Conservation (phyloP, 1,140 invertebrate species). For the Macrobrachium nipponense region DNA sequence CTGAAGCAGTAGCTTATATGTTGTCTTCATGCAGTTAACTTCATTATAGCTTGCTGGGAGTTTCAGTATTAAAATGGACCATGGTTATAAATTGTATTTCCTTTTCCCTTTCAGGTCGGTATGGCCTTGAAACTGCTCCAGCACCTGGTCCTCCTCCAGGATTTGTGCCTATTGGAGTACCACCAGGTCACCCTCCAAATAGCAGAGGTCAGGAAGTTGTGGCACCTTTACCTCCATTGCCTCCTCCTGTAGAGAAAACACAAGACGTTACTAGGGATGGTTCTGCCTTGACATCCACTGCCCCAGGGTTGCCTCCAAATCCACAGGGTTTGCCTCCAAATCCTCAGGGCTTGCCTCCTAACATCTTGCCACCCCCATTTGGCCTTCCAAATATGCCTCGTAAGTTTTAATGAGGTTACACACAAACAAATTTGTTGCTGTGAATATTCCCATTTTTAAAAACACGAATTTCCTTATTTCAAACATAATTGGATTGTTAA, state of each 20-base stretch:
- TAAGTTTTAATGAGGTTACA: conserved; percentile 58
- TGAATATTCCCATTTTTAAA: too few species aligned
- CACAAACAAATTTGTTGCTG: not conserved
- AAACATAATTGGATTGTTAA: too few species aligned
- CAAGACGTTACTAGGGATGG: conserved; percentile 39
- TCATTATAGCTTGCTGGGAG: too few species aligned
- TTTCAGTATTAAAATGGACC: too few species aligned
- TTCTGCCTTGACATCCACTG: conserved; percentile 37
- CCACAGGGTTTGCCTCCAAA: conserved; percentile 1
- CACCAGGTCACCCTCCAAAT: conserved; percentile 73
- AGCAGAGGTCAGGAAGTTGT: conserved; percentile 47
- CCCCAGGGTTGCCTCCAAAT: conserved; percentile 47
- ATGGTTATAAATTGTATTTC: too few species aligned
- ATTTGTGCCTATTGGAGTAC: conserved; percentile 72
- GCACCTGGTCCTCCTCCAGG: conserved; percentile 67
- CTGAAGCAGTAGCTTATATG: too few species aligned
- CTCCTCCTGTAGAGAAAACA: conserved; percentile 67
- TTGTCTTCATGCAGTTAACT: too few species aligned
- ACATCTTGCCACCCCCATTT: conserved; percentile 71
- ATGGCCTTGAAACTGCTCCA: conserved; percentile 67
- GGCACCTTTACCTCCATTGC: conserved; percentile 71
- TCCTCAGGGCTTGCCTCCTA: conserved; percentile 21
- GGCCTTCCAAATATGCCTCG: conserved; percentile 71
- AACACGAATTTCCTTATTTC: too few species aligned
- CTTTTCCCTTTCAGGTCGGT: conserved; percentile 25